Evolutionary conservation across 2,113 vertebrate genomes (phyloP).

Genomic region (Perca flavescens): DNA sequence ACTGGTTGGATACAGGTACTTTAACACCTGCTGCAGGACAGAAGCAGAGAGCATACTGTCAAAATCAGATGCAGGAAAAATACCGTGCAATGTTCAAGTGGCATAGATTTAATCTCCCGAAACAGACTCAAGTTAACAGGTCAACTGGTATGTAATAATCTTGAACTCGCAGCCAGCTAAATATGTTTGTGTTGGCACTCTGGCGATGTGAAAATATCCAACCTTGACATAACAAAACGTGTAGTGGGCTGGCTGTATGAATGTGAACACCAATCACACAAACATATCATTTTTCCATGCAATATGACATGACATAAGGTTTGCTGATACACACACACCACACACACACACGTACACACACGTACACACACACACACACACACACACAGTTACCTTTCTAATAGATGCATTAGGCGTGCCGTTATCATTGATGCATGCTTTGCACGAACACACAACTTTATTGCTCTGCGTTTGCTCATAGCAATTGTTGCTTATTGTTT

Average conservation of each 20-base stretch:
- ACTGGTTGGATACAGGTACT: constrained; percentile 35
- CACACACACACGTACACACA: not conserved
- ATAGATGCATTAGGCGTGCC: constrained; percentile 3
- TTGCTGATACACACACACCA: not conserved
- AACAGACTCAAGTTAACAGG: not conserved
- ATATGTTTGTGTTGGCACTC: not conserved
- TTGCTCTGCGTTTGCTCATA: constrained; percentile 26
- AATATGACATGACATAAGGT: not conserved
- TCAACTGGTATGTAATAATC: not conserved
- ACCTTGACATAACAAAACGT: not conserved
- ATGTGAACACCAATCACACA: not conserved
- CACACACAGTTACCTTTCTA: constrained; percentile 4
- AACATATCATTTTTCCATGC: not conserved
- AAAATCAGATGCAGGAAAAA: not conserved
- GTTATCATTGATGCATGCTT: constrained; percentile 25
- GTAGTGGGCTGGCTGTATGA: not conserved
- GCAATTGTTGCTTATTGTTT: constrained; percentile 31
- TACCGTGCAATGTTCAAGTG: not conserved
- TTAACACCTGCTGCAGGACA: constrained; percentile 34
- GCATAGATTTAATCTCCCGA: not conserved
- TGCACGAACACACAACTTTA: not conserved
- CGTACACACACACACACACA: not conserved
- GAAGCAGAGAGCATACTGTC: not conserved
- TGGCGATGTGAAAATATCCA: constrained; percentile 8
- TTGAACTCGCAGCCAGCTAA: not conserved